Conservation (phyloP, 2,888 invertebrate genomes). For the Tenodera sinensis region DNA sequence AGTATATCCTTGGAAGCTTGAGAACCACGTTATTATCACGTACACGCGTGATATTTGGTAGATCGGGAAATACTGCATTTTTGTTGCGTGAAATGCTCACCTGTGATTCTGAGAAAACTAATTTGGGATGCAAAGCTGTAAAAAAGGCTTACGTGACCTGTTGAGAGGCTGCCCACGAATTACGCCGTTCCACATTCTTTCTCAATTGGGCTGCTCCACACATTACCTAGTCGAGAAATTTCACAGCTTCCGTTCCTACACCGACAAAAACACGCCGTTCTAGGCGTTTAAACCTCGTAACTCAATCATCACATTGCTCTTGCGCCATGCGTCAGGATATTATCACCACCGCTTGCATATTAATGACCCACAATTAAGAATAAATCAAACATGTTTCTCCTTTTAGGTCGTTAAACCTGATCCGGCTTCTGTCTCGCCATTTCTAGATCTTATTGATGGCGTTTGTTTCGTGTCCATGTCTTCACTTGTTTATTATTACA, state of each 20-base stretch:
- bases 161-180: background rate
- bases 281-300: background rate
- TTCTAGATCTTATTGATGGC: background rate
- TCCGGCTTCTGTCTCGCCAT: background rate
- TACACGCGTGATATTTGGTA: too few relatives aligned
- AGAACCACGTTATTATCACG: too few relatives aligned
- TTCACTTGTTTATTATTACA: too few relatives aligned
- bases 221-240: background rate
- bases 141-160: background rate
- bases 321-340: background rate
- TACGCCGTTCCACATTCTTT: background rate
- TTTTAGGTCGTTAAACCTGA: background rate
- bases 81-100: background rate
- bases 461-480: too few relatives aligned
- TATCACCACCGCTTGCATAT: background rate
- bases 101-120: background rate
- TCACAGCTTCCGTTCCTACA: background rate
- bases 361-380: background rate
- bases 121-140: background rate
- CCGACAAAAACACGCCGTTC: background rate
- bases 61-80: background rate
- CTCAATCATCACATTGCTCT: background rate
- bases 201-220: background rate
- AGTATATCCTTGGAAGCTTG: too few relatives aligned
- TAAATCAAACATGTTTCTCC: background rate